Evolutionary conservation across 2,888 invertebrate genomes (phyloP).

Genomic region (Osedax frankpressi): DNA sequence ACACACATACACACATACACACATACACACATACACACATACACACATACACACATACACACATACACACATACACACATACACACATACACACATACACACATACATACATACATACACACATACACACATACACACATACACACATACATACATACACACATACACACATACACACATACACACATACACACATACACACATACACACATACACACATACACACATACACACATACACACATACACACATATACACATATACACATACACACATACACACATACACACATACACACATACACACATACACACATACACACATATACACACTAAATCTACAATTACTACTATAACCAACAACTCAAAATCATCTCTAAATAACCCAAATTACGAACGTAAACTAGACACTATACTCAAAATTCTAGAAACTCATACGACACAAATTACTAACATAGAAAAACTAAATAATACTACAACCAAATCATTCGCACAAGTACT

Average conservation of each 20-base stretch:
- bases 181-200: not conserved
- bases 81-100: not conserved
- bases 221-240: not conserved
- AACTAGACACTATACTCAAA: too few species aligned
- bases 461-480: too few species aligned
- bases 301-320: constrained; percentile 3
- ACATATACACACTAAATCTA: too few species aligned
- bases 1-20: not conserved
- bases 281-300: constrained; percentile 3
- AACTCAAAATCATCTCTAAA: too few species aligned
- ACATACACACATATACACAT: not conserved
- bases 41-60: constrained; percentile 4
- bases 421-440: too few species aligned
- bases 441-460: too few species aligned
- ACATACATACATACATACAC: not conserved
- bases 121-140: not conserved
- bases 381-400: too few species aligned
- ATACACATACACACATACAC: not conserved
- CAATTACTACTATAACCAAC: too few species aligned
- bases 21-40: not conserved
- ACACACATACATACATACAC: not conserved
- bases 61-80: constrained; percentile 3
- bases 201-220: constrained; percentile 3
- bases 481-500: too few species aligned
- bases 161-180: not conserved